Base-by-base conservation (phyloP, 2,113 vertebrate genomes). In the Irena cyanogastra region DNA sequence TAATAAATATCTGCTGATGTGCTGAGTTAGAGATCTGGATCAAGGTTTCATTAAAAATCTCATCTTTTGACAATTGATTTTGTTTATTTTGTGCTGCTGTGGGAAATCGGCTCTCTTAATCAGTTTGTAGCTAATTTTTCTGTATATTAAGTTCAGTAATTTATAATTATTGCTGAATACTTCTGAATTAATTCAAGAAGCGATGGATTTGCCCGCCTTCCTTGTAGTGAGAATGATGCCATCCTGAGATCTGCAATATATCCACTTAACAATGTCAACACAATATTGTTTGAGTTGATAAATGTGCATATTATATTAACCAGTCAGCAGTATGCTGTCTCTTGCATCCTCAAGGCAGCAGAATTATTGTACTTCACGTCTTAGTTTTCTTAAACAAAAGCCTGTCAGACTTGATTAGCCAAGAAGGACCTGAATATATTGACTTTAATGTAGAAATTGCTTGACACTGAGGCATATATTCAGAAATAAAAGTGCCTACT, bases 391-490 rank as follows among this genome's bases (percentile, higher is more conserved):
- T 95, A 95, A 95, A 91, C 89, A 92, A 96, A 95, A 94, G 53
- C 90, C 83, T 90, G 92, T 96, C 95, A 90, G 86, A 96, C 92
- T 96, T 84, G 90, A 96, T 96, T 92, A 91, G 83, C 88, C 83
- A 82, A 94, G 83, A 70, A 83, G 78, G 82, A 88, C 79, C 52
- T 88, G 92, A 95, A 94, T 96, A 78, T 89, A 45, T 93, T 90
- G 76, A 90, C 90, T 93, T 94, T 90, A 93, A 90, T 76, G 64
- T 60, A 94, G 72, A 84, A 88, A 75, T 76, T 87, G 90, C 79
- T 96, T 90, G 76, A 79, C 75, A 87, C 52, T 89, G 60, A 89
- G 84, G 44, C 2, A 26, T 82, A 69, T 78, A 76, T 81, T 94
- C 86, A 64, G 76, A 94, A 89, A 76, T 88, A 75, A 90, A 90